Base-by-base conservation (phyloP, 2,797 vertebrate species). In the Dendrocincla fuliginosa region DNA sequence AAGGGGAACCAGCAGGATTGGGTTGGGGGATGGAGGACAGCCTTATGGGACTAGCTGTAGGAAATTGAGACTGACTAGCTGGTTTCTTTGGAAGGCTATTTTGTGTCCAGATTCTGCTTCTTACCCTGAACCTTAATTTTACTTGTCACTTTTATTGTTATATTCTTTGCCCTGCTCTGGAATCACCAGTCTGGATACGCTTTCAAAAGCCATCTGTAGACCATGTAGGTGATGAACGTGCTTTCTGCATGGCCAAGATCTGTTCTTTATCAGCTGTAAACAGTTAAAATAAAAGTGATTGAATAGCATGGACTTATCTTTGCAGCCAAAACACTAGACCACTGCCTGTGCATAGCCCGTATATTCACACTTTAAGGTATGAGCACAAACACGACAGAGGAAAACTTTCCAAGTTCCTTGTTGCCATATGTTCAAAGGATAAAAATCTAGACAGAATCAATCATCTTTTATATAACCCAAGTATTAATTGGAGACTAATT, bases 401-500 rank as follows among this genome's bases (percentile, higher is more conserved):
- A 94, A 93, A 89, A 88, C 30, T 83, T 87, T 77, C n/a, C 20
- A 4, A 33, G 22, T 44, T 75, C 22, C 37, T 69, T 77, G 56
- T 69, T 91, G 64, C 75, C 61, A 57, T 92, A 64, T 89, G 82
- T 95, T 92, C 76, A 89, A 93, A 94, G 71, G 67, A 89, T 94
- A 92, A 93, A 94, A 89, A 87, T 87, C 75, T 56, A 77, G 86
- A 81, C 85, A 61, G 49, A 90, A 88, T 89, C 78, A 96, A 87
- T 92, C 79, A 91, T 78, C 30, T 71, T 37, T 53, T 80, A 33
- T 73, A 44, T 49, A 95, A 94, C 32, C 49, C 84, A 69, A 73
- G 76, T 67, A 95, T 87, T 97, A 96, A 97, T 89, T 94, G 76
- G 68, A 95, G 76, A 92, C 65, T 97, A 94, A 97, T 96, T 94